Evolutionary conservation across 2,113 vertebrate species (phyloP).

Genomic region (Muntiacus reevesi): DNA sequence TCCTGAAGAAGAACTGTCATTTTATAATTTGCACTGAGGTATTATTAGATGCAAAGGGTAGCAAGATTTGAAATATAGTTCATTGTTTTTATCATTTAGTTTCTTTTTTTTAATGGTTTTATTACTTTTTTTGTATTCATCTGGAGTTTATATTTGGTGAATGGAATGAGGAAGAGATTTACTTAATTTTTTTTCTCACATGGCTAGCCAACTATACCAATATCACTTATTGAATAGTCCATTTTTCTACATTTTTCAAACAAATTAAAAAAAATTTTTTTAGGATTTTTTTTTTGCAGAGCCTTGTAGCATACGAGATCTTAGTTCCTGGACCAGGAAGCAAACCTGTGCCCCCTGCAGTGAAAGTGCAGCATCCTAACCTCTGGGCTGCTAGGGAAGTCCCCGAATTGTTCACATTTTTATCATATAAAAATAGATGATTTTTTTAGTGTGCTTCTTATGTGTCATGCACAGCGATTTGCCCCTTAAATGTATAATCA

Average conservation of each 20-base stretch:
- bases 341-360: neutral
- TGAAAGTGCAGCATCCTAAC: neutral
- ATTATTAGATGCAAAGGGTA: neutral
- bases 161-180: neutral
- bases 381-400: neutral
- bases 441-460: neutral
- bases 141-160: neutral
- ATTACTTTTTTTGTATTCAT: neutral
- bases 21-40: neutral
- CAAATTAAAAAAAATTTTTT: neutral
- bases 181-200: conserved; percentile 23
- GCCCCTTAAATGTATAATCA: neutral
- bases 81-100: neutral
- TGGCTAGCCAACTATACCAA: neutral
- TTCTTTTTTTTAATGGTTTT: neutral
- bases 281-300: neutral
- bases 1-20: neutral
- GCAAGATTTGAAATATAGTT: conserved; percentile 9
- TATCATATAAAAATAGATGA: neutral
- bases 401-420: neutral
- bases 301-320: neutral
- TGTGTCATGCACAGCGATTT: neutral
- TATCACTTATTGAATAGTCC: neutral
- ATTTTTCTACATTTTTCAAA: neutral
- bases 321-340: neutral